Percentiles rank a stretch among this genome's conserved stretches.
phyloP scores from a whole-genome alignment of 1,140 invertebrate species.

The Drosophila grimshawi region DNA sequence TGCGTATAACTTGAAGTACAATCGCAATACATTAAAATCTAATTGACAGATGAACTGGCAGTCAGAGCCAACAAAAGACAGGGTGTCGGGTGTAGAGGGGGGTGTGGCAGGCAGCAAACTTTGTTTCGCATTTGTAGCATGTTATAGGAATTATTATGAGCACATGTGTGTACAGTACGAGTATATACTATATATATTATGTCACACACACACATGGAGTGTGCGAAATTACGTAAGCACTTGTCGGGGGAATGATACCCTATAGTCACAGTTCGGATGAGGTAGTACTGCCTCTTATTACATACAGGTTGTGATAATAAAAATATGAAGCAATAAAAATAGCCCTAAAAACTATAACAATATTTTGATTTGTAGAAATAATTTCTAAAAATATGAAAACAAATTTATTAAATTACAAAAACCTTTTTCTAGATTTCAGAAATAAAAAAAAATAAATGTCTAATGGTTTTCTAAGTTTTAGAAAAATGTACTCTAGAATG shows the following conservation, averaged over 20 bases:
- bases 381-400: too few relatives aligned
- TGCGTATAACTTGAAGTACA: constrained; percentile 77
- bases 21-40: constrained; percentile 75
- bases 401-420: too few relatives aligned
- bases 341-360: too few relatives aligned
- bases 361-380: too few relatives aligned
- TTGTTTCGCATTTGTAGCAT: constrained; percentile 42
- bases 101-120: constrained; percentile 15
- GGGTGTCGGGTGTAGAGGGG: not conserved
- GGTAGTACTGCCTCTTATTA: too few relatives aligned
- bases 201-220: constrained; percentile 40
- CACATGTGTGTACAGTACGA: constrained; percentile 19
- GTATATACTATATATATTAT: constrained; percentile 49
- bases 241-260: constrained; percentile 45
- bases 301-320: too few relatives aligned
- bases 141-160: constrained; percentile 27
- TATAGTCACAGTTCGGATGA: not conserved
- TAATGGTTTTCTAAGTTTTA: too few relatives aligned
- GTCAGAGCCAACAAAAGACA: constrained; percentile 8
- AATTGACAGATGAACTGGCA: constrained; percentile 78
- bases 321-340: too few relatives aligned
- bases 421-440: too few relatives aligned
- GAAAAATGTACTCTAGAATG: too few relatives aligned
- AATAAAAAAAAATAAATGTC: too few relatives aligned
- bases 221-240: constrained; percentile 73